Evolutionary conservation across 2,888 invertebrate genomes (phyloP).

Genomic region (Vesta saturnalis): DNA sequence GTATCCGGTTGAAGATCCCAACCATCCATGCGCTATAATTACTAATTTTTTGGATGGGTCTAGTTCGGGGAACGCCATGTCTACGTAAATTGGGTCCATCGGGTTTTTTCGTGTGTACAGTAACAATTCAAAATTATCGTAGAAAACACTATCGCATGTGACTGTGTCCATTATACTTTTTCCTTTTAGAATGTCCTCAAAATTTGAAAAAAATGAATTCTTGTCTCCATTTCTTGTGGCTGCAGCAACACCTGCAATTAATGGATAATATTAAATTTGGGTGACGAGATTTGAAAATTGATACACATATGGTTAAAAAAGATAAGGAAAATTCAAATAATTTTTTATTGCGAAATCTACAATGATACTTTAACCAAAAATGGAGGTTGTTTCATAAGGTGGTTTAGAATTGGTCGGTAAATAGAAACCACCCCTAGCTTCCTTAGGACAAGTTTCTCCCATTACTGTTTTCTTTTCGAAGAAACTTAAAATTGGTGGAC

Average conservation of each 20-base stretch:
- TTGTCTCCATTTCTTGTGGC: no score
- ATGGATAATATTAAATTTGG: no score
- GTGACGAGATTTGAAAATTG: no score
- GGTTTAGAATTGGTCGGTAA: background rate
- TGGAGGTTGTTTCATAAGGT: no score
- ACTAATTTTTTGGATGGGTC: conserved; percentile 6
- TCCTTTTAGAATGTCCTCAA: background rate
- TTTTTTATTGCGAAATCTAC: no score
- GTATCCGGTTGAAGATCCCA: background rate
- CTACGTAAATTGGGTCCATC: background rate
- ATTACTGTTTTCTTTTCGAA: background rate
- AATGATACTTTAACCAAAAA: no score
- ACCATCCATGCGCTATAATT: conserved; percentile 17
- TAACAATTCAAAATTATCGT: background rate
- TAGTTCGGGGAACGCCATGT: background rate
- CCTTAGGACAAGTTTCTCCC: background rate
- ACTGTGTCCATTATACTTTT: background rate
- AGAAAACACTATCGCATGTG: background rate
- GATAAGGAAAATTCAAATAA: no score
- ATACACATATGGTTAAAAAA: no score
- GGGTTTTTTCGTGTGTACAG: background rate
- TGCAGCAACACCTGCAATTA: no score
- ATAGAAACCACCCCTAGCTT: background rate
- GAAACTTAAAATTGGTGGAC: background rate
- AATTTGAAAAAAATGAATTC: no score